Evolutionary conservation across 2,113 vertebrate genomes (phyloP), one percentile per base, ranked within the genome.

Genomic region (Aix galericulata): DNA sequence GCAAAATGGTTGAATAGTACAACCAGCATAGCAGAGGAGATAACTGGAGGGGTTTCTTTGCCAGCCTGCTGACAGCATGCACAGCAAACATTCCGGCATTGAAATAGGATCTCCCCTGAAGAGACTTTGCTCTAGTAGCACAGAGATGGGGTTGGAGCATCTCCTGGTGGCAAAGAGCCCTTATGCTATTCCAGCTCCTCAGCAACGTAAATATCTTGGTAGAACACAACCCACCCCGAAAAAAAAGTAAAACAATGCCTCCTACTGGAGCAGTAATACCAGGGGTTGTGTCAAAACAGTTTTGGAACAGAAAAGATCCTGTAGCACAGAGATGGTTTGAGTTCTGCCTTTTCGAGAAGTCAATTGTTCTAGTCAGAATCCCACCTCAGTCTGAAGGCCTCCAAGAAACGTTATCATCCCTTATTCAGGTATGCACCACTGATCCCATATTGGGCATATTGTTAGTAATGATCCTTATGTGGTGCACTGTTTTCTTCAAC

Each of bases 171-270:
- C 44, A 59, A 15, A 26, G 29, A 48, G 12, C 18, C 16, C 77
- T 17, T 7, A 25, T 32, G 25, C 77, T 38, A 64, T 77, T 50
- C 6, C 50, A n/a, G 31, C 34, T 78, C 46, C 60, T 40, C 55
- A 22, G 55, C 46, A 38, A 58, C 6, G 1, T 3, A 42, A 48
- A 11, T 21, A 17, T 0, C 0, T 3, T 13, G 17, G 32, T 11
- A 16, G 2, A 17, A 42, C 18, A 42, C 42, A 77, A 67, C 1
- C 46, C 46, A 20, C 44, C 17, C 44, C 44, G 20, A 46, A 48
- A 46, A 4, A 46, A 16, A 26, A 55, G 27, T 15, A 91, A 52
- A 95, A 27, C 22, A 48, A 27, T 21, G 3, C 31, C 17, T 56
- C 25, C 56, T 56, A 31, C 34, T 75, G 16, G 11, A 13, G 34